A percentile compares a stretch with the other conserved stretches of the same genome.
These are phyloP conservation scores for Petrolisthes manimaculis DNA, from an alignment of 2,888 invertebrate species.

Conservation along the genomic window DNA sequence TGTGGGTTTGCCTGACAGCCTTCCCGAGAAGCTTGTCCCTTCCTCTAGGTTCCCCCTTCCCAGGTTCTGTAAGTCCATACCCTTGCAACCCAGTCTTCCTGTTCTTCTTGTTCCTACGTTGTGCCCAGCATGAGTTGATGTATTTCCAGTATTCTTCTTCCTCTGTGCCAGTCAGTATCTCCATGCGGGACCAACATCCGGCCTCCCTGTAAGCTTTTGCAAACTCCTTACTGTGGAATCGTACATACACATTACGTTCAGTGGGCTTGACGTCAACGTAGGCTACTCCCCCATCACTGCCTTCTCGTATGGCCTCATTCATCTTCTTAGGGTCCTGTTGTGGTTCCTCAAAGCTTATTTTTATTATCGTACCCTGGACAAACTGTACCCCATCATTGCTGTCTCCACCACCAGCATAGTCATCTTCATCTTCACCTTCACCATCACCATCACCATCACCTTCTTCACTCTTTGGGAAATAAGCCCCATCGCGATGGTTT, in stretches of 20 bases:
- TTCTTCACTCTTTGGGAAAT: background rate
- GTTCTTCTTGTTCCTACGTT: conserved; percentile 38
- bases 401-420: background rate
- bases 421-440: background rate
- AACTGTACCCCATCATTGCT: conserved; percentile 34
- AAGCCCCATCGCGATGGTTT: too few species aligned
- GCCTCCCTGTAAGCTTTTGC: conserved; percentile 37
- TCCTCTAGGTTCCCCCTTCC: conserved; percentile 21
- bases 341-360: conserved; percentile 59
- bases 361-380: conserved; percentile 50
- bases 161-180: conserved; percentile 43
- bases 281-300: conserved; percentile 37
- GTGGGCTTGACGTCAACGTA: conserved; percentile 53
- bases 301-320: conserved; percentile 34
- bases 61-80: background rate
- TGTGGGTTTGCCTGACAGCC: conserved; percentile 46
- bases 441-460: background rate
- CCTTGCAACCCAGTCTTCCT: conserved; percentile 4
- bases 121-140: conserved; percentile 30
- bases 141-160: conserved; percentile 57
- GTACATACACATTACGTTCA: conserved; percentile 53
- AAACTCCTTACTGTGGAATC: conserved; percentile 40
- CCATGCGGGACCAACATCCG: conserved; percentile 55
- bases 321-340: conserved; percentile 57
- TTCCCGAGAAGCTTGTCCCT: conserved; percentile 50